phyloP scores from a whole-genome alignment of 1,140 invertebrate genomes.

The Zaprionus ghesquierei region DNA sequence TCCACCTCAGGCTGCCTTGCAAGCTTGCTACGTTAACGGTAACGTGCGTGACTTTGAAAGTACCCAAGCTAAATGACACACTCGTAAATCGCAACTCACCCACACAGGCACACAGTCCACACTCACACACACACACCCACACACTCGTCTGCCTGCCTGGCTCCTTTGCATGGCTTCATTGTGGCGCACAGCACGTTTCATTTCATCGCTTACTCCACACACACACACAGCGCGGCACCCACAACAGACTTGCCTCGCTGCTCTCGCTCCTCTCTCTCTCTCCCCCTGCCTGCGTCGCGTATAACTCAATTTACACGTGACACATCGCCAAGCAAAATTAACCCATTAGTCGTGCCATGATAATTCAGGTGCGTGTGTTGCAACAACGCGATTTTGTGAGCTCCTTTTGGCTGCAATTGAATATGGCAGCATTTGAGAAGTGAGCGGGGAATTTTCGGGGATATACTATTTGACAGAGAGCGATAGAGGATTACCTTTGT shows the following conservation, averaged over 20 bases:
- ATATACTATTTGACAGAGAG: not conserved
- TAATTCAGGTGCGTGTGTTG: slow-evolving; percentile 11
- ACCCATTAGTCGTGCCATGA: slow-evolving; percentile 31
- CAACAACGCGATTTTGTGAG: not conserved
- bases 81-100: slow-evolving; percentile 62
- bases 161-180: slow-evolving; percentile 77
- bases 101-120: not conserved
- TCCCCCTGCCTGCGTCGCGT: not conserved
- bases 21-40: slow-evolving; percentile 40
- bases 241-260: slow-evolving; percentile 10
- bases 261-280: not conserved
- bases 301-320: slow-evolving; percentile 80
- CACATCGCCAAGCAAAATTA: slow-evolving; percentile 61
- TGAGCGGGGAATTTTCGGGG: not conserved
- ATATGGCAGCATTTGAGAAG: not conserved
- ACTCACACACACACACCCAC: not conserved
- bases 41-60: slow-evolving; percentile 78
- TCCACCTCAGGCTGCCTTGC: not conserved
- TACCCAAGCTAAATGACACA: slow-evolving; percentile 70
- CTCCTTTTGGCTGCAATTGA: not conserved
- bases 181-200: slow-evolving; percentile 74
- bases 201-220: slow-evolving; percentile 56
- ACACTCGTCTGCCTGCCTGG: slow-evolving; percentile 13
- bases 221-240: slow-evolving; percentile 16
- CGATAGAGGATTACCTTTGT: too few relatives aligned